Evolutionary conservation across 2,113 vertebrate species (phyloP).

Genomic region (Scomber japonicus): DNA sequence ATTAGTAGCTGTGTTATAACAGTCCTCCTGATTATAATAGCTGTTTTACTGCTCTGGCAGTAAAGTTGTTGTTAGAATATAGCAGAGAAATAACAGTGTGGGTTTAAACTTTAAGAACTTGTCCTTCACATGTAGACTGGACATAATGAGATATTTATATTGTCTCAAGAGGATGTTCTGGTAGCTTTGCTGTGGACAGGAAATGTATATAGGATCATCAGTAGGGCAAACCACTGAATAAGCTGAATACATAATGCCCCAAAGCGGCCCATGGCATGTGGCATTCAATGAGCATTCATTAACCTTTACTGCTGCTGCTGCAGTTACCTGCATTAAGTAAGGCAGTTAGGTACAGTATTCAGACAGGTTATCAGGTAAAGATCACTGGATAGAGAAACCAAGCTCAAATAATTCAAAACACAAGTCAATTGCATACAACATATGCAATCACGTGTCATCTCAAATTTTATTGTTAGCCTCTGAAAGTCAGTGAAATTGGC

Average conservation of each 20-base stretch:
- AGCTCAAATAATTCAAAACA: conserved; percentile 35
- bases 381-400: conserved; percentile 23
- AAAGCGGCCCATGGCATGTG: conserved; percentile 66
- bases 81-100: not conserved
- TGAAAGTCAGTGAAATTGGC: conserved; percentile 42
- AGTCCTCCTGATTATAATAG: conserved; percentile 11
- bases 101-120: conserved; percentile 53
- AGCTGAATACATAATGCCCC: conserved; percentile 76
- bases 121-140: conserved; percentile 52
- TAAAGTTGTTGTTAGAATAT: conserved; percentile 19
- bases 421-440: conserved; percentile 1
- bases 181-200: conserved; percentile 44
- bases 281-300: conserved; percentile 83
- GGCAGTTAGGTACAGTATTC: conserved; percentile 41
- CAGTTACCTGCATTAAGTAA: conserved; percentile 69
- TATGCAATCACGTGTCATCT: not conserved
- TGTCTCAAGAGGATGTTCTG: conserved; percentile 57
- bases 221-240: conserved; percentile 58
- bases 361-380: conserved; percentile 51
- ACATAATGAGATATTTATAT: conserved; percentile 74
- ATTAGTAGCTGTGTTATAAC: conserved; percentile 24
- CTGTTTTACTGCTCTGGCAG: conserved; percentile 12
- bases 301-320: conserved; percentile 76
- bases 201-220: conserved; percentile 69
- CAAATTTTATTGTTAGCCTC: not conserved